Conservation (phyloP, 2,797 vertebrate species). For the Hypotaenidia philippensis region DNA sequence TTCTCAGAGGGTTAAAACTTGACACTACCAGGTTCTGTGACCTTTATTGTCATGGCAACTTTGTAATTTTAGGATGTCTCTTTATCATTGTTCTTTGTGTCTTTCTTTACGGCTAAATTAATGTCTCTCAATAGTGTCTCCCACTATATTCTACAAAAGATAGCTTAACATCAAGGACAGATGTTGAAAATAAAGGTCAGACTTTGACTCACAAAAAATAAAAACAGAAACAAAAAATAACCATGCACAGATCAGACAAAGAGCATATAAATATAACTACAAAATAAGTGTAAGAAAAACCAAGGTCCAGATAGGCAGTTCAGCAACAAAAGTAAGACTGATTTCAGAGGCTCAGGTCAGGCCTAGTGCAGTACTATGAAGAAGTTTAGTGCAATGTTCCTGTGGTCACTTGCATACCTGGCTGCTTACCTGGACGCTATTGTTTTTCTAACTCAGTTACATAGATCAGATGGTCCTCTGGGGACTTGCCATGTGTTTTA, state of each 20-base stretch:
- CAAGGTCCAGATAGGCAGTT: slow-evolving; percentile 90
- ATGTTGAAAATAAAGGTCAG: slow-evolving; percentile 95
- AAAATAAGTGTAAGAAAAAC: slow-evolving; percentile 92
- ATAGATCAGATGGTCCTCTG: slow-evolving; percentile 98
- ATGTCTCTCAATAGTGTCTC: slow-evolving; percentile 84
- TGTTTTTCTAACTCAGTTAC: slow-evolving; percentile 97
- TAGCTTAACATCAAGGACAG: slow-evolving; percentile 89
- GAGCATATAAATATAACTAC: slow-evolving; percentile 95
- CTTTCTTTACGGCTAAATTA: slow-evolving; percentile 85
- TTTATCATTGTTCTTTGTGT: slow-evolving; percentile 84
- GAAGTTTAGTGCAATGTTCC: slow-evolving; percentile 90
- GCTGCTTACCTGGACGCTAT: slow-evolving; percentile 84
- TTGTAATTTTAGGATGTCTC: slow-evolving; percentile 84
- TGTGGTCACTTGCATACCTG: slow-evolving; percentile 86
- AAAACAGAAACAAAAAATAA: slow-evolving; percentile 79
- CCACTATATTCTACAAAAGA: slow-evolving; percentile 86
- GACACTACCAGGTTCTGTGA: slow-evolving; percentile 83
- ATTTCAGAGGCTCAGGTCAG: slow-evolving; percentile 95
- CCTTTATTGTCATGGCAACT: slow-evolving; percentile 87
- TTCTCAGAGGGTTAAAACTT: slow-evolving; percentile 89
- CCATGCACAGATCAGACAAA: slow-evolving; percentile 98
- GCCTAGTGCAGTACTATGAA: slow-evolving; percentile 94
- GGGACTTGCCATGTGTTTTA: slow-evolving; percentile 98
- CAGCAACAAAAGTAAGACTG: slow-evolving; percentile 90
- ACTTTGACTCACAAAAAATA: slow-evolving; percentile 93